Conservation (phyloP, 2,113 vertebrate species). For the Tiliqua scincoides region DNA sequence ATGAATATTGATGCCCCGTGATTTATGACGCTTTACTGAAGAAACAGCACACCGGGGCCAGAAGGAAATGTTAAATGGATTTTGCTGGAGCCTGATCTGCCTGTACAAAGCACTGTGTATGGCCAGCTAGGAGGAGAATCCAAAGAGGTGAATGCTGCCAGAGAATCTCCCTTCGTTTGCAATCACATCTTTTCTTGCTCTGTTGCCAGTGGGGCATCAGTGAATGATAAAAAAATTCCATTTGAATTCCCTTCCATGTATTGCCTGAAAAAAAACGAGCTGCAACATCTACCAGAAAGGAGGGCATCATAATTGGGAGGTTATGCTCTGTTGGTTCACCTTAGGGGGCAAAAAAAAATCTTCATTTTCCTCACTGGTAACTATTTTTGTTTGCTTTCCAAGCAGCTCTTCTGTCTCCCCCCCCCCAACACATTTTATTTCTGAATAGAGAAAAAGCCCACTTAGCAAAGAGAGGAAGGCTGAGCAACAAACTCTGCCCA, state of each 20-base stretch:
- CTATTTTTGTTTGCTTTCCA: background rate
- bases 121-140: background rate
- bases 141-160: background rate
- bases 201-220: background rate
- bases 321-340: background rate
- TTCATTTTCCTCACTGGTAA: background rate
- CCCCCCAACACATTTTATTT: background rate
- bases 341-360: background rate
- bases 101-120: background rate
- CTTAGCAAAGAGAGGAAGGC: background rate
- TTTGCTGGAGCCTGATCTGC: background rate
- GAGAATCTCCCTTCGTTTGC: background rate
- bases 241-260: background rate
- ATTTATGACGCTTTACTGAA: background rate
- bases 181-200: background rate
- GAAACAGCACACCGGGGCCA: background rate
- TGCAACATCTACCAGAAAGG: background rate
- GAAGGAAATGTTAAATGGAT: background rate
- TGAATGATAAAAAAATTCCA: background rate
- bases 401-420: no score
- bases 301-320: background rate
- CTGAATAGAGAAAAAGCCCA: background rate
- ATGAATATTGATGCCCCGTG: background rate
- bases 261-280: background rate
- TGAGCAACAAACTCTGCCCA: background rate